These are phyloP conservation scores for Pangasius sanitwongsei DNA, from an alignment of 2,797 vertebrate species.

Conservation along the genomic window DNA sequence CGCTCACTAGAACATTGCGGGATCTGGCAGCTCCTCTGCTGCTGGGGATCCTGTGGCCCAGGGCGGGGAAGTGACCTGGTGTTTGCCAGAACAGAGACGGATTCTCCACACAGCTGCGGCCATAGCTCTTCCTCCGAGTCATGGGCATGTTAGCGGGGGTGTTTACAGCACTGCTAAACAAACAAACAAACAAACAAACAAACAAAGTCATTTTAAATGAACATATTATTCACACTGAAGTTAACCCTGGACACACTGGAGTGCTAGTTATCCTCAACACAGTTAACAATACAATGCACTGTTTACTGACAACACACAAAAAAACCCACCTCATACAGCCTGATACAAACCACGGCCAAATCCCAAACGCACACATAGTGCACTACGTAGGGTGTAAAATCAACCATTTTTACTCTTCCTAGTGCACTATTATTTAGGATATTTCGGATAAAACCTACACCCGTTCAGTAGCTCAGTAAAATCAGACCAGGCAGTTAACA, in stretches of 20 bases:
- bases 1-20: constrained; percentile 67
- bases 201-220: neutral
- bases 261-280: neutral
- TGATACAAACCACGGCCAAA: neutral
- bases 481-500: neutral
- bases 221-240: no score
- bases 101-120: constrained; percentile 67
- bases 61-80: constrained; percentile 60
- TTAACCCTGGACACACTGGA: neutral
- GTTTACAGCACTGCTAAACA: constrained; percentile 54
- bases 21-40: constrained; percentile 66
- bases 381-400: neutral
- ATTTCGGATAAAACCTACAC: neutral
- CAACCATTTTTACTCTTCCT: neutral
- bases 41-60: constrained; percentile 61
- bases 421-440: neutral
- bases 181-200: neutral
- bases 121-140: constrained; percentile 65
- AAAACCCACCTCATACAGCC: neutral
- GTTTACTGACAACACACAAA: neutral
- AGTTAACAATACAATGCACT: neutral
- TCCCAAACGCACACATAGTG: neutral
- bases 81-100: constrained; percentile 65
- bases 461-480: neutral
- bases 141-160: constrained; percentile 60